Evolutionary conservation across 1,140 invertebrate species (phyloP).

Genomic region (Hypsibius dujardini): DNA sequence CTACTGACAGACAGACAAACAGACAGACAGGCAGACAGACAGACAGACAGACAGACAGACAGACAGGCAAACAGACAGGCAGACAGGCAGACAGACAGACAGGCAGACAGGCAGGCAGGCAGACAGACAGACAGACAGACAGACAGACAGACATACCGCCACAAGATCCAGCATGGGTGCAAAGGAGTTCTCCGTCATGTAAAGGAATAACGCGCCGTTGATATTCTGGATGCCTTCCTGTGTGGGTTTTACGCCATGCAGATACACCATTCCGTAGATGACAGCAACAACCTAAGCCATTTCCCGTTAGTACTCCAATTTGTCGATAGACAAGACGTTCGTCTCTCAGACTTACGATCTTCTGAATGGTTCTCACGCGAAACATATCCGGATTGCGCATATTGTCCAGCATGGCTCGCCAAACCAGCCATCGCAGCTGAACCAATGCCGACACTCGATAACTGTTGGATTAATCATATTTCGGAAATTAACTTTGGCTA

Average conservation of each 20-base stretch:
- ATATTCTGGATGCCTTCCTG: conserved; percentile 85
- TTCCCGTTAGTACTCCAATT: neutral
- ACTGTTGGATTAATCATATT: neutral
- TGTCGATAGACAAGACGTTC: neutral
- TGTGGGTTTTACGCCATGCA: conserved; percentile 40
- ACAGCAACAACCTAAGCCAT: conserved; percentile 47
- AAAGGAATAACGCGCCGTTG: conserved; percentile 77
- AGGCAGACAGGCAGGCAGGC: no score
- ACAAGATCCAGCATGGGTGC: conserved; percentile 13
- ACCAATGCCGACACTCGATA: conserved; percentile 9
- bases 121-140: no score
- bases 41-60: no score
- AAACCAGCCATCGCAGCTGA: neutral
- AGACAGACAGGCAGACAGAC: no score
- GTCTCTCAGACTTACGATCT: neutral
- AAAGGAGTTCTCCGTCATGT: conserved; percentile 17
- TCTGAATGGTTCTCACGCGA: neutral
- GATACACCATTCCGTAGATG: conserved; percentile 71
- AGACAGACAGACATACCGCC: neutral
- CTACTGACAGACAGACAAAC: no score
- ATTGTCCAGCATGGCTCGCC: conserved; percentile 12
- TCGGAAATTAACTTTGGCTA: no score
- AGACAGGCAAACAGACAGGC: no score
- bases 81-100: no score
- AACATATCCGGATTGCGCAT: conserved; percentile 14